Conservation (phyloP, 2,888 invertebrate genomes). For the Sericinus montela region DNA sequence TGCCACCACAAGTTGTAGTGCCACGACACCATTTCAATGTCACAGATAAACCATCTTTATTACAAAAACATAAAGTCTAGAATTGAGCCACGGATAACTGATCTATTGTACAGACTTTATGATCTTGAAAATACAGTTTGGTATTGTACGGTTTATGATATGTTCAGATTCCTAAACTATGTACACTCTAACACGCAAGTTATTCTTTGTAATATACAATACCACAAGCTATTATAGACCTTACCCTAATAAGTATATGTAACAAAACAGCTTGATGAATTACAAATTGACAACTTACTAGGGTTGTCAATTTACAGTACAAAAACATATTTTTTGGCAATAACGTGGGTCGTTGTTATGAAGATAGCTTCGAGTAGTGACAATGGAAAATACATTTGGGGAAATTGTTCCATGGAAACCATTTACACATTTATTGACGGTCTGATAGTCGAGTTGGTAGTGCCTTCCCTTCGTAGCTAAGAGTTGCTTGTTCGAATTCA, state of each 20-base stretch:
- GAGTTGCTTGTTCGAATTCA: too few species aligned
- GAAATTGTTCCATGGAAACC: neutral
- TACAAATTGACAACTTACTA: neutral
- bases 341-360: constrained; percentile 1
- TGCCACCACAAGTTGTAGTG: constrained; percentile 1
- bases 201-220: neutral
- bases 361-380: neutral
- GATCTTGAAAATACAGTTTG: neutral
- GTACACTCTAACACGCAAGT: neutral
- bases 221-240: neutral
- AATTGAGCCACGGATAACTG: neutral
- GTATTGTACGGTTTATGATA: neutral
- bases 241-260: rapidly evolving
- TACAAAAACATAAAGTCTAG: neutral
- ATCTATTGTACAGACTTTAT: neutral
- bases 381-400: constrained; percentile 1
- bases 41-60: neutral
- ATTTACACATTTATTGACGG: too few species aligned
- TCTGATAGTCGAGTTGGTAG: too few species aligned
- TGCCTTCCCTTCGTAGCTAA: too few species aligned
- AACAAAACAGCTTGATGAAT: neutral
- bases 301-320: neutral
- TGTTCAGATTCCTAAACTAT: neutral
- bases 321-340: constrained; percentile 4
- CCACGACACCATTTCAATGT: neutral